A percentile compares a stretch with the other conserved stretches of the same genome.
phyloP scores from a whole-genome alignment of 2,888 invertebrate genomes.

The Plagodis dolabraria region DNA sequence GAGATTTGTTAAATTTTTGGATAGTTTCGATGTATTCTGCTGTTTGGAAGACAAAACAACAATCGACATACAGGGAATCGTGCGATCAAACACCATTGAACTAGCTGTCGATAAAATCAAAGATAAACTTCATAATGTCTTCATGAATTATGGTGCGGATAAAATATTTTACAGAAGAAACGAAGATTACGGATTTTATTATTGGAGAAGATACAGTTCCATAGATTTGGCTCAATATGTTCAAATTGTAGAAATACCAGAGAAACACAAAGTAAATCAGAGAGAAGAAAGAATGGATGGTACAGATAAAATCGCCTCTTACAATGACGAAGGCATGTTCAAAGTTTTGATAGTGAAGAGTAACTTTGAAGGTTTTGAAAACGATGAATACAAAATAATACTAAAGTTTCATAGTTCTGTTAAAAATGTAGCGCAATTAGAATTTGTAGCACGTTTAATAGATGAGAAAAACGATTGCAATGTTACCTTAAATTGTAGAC shows the following conservation, averaged over 20 bases:
- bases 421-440: constrained; percentile 80
- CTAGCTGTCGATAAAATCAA: constrained; percentile 49
- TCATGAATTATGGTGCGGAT: constrained; percentile 39
- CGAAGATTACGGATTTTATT: constrained; percentile 79
- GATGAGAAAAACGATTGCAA: constrained; percentile 53
- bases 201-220: constrained; percentile 34
- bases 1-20: constrained; percentile 72
- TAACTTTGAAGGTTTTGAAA: background rate
- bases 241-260: constrained; percentile 46
- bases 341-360: constrained; percentile 72
- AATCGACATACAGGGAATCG: constrained; percentile 75
- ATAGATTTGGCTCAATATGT: constrained; percentile 72
- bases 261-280: background rate
- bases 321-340: constrained; percentile 75
- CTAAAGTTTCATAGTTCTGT: constrained; percentile 83
- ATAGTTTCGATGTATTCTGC: constrained; percentile 83
- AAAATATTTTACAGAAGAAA: constrained; percentile 75
- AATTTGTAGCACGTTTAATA: constrained; percentile 74
- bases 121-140: constrained; percentile 44
- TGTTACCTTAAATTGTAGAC: constrained; percentile 1
- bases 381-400: constrained; percentile 65
- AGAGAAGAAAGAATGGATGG: background rate
- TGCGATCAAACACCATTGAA: constrained; percentile 63
- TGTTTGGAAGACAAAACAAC: constrained; percentile 75
- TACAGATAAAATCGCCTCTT: background rate